A percentile compares a stretch with the other conserved stretches of the same genome.
These are phyloP conservation scores for Sitodiplosis mosellana DNA, from an alignment of 1,140 invertebrate genomes.

Conservation along the genomic window DNA sequence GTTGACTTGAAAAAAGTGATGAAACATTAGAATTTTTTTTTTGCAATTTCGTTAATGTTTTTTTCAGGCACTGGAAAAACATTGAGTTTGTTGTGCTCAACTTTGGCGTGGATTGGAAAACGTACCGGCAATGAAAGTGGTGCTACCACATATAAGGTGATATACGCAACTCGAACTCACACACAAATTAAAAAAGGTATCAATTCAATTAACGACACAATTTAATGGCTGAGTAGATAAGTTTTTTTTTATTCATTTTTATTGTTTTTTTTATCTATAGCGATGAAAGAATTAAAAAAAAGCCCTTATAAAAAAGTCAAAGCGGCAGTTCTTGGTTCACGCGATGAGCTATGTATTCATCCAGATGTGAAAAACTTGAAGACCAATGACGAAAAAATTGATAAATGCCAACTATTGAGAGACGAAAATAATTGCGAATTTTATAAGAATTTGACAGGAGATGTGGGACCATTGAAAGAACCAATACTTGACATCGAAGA, in stretches of 20 bases:
- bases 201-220: neutral
- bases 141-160: neutral
- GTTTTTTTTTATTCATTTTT: neutral
- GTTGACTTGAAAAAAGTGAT: neutral
- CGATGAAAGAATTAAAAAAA: neutral
- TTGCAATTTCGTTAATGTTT: too few relatives aligned
- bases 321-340: neutral
- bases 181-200: neutral
- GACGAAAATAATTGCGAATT: neutral
- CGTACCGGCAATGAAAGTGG: neutral
- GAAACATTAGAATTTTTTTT: too few relatives aligned
- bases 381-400: neutral
- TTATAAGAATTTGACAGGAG: neutral
- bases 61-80: neutral
- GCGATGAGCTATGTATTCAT: neutral
- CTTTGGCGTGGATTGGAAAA: neutral
- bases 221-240: neutral
- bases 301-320: neutral
- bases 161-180: neutral
- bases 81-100: neutral
- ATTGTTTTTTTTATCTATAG: neutral
- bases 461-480: neutral
- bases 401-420: neutral
- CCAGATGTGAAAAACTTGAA: neutral
- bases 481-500: constrained; percentile 70